Conservation (phyloP, 2,888 invertebrate genomes). For the Scaptomyza flava region DNA sequence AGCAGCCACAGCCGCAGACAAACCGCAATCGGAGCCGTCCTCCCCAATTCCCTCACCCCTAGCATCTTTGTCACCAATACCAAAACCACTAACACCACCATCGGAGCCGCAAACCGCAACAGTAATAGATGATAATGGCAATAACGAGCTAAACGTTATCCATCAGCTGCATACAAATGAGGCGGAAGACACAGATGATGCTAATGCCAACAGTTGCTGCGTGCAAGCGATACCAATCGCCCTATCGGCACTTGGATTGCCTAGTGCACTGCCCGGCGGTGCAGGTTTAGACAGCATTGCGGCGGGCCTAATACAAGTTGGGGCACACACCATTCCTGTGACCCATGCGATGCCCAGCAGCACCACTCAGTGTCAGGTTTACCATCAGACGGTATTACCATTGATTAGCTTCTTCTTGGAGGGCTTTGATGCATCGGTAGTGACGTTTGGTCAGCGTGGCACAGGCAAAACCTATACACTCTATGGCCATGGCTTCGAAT, state of each 20-base stretch:
- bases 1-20: constrained; percentile 62
- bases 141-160: constrained; percentile 25
- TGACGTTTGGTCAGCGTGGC: constrained; percentile 88
- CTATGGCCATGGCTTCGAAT: constrained; percentile 88
- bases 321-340: constrained; percentile 85
- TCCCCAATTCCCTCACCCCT: background rate
- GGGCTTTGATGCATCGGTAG: constrained; percentile 91
- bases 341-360: constrained; percentile 86
- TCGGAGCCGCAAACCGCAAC: constrained; percentile 1
- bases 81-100: background rate
- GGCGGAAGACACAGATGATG: constrained; percentile 12
- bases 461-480: constrained; percentile 91
- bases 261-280: constrained; percentile 61
- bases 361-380: constrained; percentile 88
- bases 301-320: constrained; percentile 83
- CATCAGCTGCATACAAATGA: constrained; percentile 38
- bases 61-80: background rate
- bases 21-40: constrained; percentile 43
- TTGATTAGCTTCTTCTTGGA: constrained; percentile 89
- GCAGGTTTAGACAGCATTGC: constrained; percentile 74
- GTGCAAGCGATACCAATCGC: constrained; percentile 76
- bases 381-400: constrained; percentile 88
- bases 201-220: constrained; percentile 20
- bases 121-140: constrained; percentile 50
- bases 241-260: constrained; percentile 76